Evolutionary conservation across 2,113 vertebrate genomes (phyloP).

Genomic region (Corvus cornix): DNA sequence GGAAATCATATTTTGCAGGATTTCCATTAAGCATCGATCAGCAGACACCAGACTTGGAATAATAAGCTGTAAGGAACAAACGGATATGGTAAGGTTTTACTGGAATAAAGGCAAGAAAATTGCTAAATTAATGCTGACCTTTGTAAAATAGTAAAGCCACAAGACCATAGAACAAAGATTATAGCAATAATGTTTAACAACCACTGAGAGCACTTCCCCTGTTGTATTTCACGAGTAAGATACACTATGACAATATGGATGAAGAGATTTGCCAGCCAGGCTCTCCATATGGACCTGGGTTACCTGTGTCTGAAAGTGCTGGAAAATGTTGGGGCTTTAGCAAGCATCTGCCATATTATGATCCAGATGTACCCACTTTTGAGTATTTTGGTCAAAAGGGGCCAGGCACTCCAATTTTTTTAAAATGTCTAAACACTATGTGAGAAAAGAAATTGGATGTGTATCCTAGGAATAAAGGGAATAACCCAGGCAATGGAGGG

Average conservation of each 20-base stretch:
- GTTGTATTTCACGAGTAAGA: not conserved
- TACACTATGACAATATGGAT: not conserved
- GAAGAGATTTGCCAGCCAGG: not conserved
- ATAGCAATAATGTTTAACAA: not conserved
- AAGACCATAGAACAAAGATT: slow-evolving; percentile 1
- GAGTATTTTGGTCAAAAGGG: not conserved
- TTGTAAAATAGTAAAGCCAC: slow-evolving; percentile 34
- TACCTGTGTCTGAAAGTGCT: not conserved
- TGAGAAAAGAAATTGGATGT: not conserved
- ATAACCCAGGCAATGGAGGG: not conserved
- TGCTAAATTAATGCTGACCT: slow-evolving; percentile 34
- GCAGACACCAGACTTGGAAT: not conserved
- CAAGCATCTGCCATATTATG: not conserved
- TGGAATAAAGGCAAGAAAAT: slow-evolving; percentile 27
- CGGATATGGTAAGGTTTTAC: not conserved
- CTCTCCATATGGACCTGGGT: not conserved
- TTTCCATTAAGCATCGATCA: slow-evolving; percentile 8
- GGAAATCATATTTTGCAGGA: slow-evolving; percentile 16
- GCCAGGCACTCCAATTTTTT: not conserved
- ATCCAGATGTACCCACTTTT: not conserved
- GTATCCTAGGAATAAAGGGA: not conserved
- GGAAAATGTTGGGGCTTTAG: not conserved
- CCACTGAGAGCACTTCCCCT: not conserved
- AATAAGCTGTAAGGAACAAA: slow-evolving; percentile 1
- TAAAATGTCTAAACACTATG: not conserved